Base-by-base conservation (phyloP, 2,797 vertebrate genomes). In the Glossophaga mutica region DNA sequence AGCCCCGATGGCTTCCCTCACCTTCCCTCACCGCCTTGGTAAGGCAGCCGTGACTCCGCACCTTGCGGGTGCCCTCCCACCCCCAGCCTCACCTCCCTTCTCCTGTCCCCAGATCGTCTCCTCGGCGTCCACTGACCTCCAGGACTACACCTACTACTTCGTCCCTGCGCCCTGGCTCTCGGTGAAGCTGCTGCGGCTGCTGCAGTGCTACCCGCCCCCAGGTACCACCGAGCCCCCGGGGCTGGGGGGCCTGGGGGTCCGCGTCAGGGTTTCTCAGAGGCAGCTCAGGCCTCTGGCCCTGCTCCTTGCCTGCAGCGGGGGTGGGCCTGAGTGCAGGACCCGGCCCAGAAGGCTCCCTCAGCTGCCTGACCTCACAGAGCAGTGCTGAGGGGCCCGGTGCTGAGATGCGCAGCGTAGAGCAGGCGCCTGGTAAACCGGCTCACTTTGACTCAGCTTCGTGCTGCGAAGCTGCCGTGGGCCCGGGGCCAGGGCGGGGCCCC, bases 71-170 rank as follows among this genome's bases (percentile, higher is more conserved):
- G 2, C 19, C 52, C 22, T n/a, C 1, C 2, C 62, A 44, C 52
- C 52, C 52, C 90, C 7, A 1, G 15, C 52, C 29, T 14, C 3
- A 2, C 16, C 11, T 62, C 32, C 8, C 70, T 22, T 15, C 5
- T 11, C 34, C 1, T 29, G 18, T 62, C 78, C 39, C 7, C 93
- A 98, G 98, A 98, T 98, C 0, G 98, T 98, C n/a, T 98, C 98
- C 26, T 98, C 98, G 0, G 98, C 98, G 50, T 98, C 98, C 92
- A 98, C 98, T 0, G 98, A 98, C 94, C 98, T 98, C 62, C 98
- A 98, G 96, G 98, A 98, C 94, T 98, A 98, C 85, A 98, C 98
- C 19, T 98, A 98, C 93, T 98, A 98, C 94, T 98, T 98, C 0
- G 98, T 98, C 15, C 98, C 98, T 0, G 98, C 98, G 0, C 98